Evolutionary conservation across 2,113 vertebrate genomes (phyloP), one percentile per base, ranked within the genome.

Genomic region (Onychostruthus taczanowskii): DNA sequence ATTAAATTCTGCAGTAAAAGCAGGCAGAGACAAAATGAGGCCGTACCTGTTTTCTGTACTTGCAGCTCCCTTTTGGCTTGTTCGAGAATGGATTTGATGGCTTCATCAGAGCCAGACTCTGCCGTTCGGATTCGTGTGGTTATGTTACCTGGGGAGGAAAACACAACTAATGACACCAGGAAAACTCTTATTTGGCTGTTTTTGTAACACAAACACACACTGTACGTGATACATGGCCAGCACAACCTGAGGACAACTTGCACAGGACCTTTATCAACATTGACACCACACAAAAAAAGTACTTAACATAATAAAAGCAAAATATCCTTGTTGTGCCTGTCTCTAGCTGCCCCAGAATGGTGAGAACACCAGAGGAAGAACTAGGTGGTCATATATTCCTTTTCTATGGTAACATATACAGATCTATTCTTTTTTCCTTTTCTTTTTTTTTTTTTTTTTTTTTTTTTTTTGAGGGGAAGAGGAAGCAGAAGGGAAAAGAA

Each of bases 61-160:
- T 99, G 99, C 95, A 99, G 98, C 97, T 99, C 99, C 98, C 98
- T 98, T 98, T 99, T 99, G 95, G 99, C 99, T 98, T 99, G 99
- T 81, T 99, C 99, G 19, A 99, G 98, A 96, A 99, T 99, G 89
- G 99, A 99, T 98, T 99, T 99, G 98, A 99, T 99, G 56, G 98
- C 99, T 97, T 99, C 99, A 55, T 99, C 99, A 79, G 99, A 99
- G 97, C 99, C 98, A 22, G 98, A 98, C 95, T 99, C 99, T 11
- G 99, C 98, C 93, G 98, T 98, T 95, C 99, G 98, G 96, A 99
- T 98, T 35, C 99, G 97, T 53, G 99, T 99, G 33, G 99, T 99
- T 97, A 99, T 99, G 92, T 99, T 99, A 96, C 99, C 99, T 99
- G 98, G 17, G 64, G 95, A 96, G 69, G 94, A 93, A 97, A 96